A percentile compares a stretch with the other conserved stretches of the same genome.
Evolutionary conservation across 2,113 vertebrate genomes (phyloP).

Genomic region (Clinocottus analis): DNA sequence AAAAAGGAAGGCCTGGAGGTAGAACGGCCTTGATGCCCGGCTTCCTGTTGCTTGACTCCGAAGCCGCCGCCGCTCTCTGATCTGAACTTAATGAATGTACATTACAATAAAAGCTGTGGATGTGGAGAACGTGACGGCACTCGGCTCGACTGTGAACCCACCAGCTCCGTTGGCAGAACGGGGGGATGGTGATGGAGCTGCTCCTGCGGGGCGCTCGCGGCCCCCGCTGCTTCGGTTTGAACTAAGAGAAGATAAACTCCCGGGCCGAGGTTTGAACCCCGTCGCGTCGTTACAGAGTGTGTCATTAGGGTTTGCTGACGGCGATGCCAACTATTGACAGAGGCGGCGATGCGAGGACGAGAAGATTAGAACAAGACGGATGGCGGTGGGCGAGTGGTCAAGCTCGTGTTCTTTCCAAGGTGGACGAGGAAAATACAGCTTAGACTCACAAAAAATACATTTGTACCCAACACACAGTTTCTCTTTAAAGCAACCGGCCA

Average conservation of each 20-base stretch:
- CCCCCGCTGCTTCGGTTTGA: slow-evolving; percentile 41
- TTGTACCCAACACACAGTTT: not conserved
- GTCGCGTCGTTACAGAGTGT: slow-evolving; percentile 8
- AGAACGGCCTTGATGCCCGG: not conserved
- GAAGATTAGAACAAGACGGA: slow-evolving; percentile 28
- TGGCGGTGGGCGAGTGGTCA: not conserved
- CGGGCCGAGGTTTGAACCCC: slow-evolving; percentile 1
- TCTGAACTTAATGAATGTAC: slow-evolving; percentile 32
- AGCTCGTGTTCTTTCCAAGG: not conserved
- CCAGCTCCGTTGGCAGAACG: slow-evolving; percentile 41
- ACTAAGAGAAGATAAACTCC: slow-evolving; percentile 3
- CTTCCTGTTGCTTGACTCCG: slow-evolving; percentile 31
- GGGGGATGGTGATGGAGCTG: slow-evolving; percentile 24
- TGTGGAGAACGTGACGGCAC: slow-evolving; percentile 35
- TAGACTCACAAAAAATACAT: not conserved
- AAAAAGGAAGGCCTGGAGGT: not conserved
- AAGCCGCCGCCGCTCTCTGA: slow-evolving; percentile 44
- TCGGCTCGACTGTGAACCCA: slow-evolving; percentile 43
- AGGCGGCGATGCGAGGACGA: slow-evolving; percentile 17
- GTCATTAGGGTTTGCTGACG: slow-evolving; percentile 50
- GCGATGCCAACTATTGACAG: slow-evolving; percentile 34
- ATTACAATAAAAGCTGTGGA: slow-evolving; percentile 49
- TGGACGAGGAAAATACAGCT: not conserved
- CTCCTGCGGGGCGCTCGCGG: not conserved
- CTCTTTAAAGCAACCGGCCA: not conserved